A percentile compares a stretch with the other conserved stretches of the same genome.
These are phyloP conservation scores for Ginglymostoma cirratum DNA, from an alignment of 2,113 vertebrate genomes.

Conservation along the genomic window DNA sequence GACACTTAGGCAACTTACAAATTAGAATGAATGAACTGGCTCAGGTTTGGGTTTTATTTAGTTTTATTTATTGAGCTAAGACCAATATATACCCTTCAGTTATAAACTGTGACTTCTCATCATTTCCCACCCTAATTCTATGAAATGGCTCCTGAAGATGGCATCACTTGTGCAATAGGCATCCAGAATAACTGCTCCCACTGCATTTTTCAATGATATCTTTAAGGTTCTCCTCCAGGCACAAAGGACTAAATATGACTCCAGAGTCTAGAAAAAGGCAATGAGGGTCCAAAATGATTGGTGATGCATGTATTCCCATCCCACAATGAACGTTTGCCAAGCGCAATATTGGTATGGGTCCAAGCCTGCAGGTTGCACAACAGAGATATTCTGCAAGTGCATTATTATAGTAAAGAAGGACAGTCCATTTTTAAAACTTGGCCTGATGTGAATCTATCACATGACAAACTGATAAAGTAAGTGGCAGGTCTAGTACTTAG, in stretches of 20 bases:
- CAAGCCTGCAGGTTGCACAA: neutral
- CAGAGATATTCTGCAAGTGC: neutral
- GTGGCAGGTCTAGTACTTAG: neutral
- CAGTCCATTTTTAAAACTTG: neutral
- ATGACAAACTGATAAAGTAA: neutral
- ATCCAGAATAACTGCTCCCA: neutral
- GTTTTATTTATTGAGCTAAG: neutral
- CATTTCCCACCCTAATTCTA: neutral
- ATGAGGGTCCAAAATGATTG: neutral
- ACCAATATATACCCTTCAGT: neutral
- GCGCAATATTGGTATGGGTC: neutral
- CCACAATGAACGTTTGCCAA: neutral
- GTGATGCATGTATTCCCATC: neutral
- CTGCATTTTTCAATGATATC: neutral
- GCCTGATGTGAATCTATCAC: neutral
- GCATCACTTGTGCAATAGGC: too few relatives aligned
- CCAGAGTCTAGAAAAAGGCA: neutral
- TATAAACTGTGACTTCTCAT: neutral
- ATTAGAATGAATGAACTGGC: neutral
- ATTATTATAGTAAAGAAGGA: neutral
- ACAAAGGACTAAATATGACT: neutral
- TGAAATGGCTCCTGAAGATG: neutral
- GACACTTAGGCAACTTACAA: neutral
- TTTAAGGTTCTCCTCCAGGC: neutral
- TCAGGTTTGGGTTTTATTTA: neutral